Base-by-base conservation (phyloP, 2,113 vertebrate species). In the Oceanites oceanicus region DNA sequence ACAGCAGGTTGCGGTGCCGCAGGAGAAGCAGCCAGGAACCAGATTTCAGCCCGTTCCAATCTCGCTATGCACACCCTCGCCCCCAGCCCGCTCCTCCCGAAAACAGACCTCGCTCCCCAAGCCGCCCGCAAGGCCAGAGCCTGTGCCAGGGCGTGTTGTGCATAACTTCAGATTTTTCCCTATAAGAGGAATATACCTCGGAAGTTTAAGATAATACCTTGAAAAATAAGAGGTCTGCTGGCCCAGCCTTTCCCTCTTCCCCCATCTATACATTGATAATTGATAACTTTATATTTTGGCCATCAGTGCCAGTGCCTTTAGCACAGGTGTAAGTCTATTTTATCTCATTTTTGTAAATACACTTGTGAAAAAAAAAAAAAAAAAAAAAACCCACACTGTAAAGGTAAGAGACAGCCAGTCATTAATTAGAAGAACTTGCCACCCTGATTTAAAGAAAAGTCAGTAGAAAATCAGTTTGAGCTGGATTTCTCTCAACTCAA, bases 61-160 rank as follows among this genome's bases (percentile, higher is more conserved):
- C n/a, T 68, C 1, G 0, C 38, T 32, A 1, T 10, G 53, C 44
- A 58, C 34, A 25, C 3, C 15, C 26, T 72, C 42, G 4, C 27
- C 9, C 27, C n/a, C 53, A 68, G 25, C 18, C 59, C 7, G 19
- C 32, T 89, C 20, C n/a, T 26, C 38, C 6, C 3, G 0, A 20
- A 32, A 50, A 2, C 29, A 42, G 42, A 11, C 36, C 32, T 27
- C 53, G 1, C 23, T 50, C 20, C 70, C 42, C 55, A 36, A 59
- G 58, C 5, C 5, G 59, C 42, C 36, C 1, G 0, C 13, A 9
- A 26, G 56, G 21, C 47, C 32, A 26, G 13, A 77, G 44, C 4
- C 2, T 3, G 22, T 11, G 25, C 36, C 30, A 9, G 22, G 15
- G 25, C 4, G 1, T 14, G 7, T 0, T 30, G 2, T 2, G 10